These are phyloP conservation scores for Oreortyx pictus DNA, from an alignment of 2,797 vertebrate genomes.

Conservation along the genomic window DNA sequence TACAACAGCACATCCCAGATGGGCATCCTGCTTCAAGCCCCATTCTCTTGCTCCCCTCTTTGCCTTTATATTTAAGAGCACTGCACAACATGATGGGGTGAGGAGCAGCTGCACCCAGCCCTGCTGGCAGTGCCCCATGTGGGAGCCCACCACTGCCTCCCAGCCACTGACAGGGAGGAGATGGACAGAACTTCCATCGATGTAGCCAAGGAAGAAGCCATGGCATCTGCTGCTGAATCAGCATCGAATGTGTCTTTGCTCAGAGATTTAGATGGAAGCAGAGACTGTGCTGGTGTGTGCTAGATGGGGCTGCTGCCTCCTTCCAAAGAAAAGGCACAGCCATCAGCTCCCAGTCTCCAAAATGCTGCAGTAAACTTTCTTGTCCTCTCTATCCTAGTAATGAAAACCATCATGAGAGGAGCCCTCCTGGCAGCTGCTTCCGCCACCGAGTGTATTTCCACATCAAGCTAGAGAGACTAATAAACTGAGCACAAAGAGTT, in stretches of 20 bases:
- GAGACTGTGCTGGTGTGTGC: not conserved
- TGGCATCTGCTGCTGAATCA: not conserved
- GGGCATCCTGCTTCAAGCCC: not conserved
- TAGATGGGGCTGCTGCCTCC: not conserved
- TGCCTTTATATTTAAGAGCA: not conserved
- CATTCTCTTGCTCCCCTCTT: not conserved
- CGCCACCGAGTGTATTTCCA: not conserved
- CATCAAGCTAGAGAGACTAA: constrained; percentile 27
- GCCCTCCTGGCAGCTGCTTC: not conserved
- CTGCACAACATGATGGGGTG: fast-evolving
- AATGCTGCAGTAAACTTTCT: fast-evolving
- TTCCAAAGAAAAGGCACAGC: not conserved
- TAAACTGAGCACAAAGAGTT: constrained; percentile 27
- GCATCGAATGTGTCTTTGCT: not conserved
- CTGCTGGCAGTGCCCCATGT: fast-evolving
- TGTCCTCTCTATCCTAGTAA: not conserved
- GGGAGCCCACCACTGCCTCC: not conserved
- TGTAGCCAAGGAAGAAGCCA: fast-evolving
- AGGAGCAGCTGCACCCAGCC: not conserved
- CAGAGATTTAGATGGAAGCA: not conserved
- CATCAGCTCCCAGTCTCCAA: not conserved
- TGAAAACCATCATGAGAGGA: not conserved
- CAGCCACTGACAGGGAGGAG: fast-evolving
- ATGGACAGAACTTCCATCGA: not conserved
- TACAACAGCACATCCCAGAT: not conserved